These are phyloP conservation scores for Apostichopus japonicus DNA, from an alignment of 35 echinoderm and acorn worm genomes.

Conservation along the genomic window DNA sequence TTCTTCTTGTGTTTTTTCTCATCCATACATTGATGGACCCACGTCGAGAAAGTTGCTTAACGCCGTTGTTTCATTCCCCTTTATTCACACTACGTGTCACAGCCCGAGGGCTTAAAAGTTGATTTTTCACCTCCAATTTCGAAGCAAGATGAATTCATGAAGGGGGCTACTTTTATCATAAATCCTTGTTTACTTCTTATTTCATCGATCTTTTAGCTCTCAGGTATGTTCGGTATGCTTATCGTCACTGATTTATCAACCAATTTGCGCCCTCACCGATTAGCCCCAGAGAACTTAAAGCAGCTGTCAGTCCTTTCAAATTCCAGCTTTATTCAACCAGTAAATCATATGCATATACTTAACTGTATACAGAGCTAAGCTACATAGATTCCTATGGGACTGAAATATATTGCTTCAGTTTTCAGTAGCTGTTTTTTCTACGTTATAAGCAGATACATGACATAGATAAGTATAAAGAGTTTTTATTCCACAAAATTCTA, in stretches of 20 bases:
- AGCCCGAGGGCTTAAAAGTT: slow-evolving; percentile 30
- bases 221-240: slow-evolving; percentile 37
- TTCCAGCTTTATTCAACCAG: no score
- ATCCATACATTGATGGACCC: not conserved
- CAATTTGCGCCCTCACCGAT: slow-evolving; percentile 36
- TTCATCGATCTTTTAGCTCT: slow-evolving; percentile 25
- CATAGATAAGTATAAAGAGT: no score
- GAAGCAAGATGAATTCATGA: slow-evolving; percentile 11
- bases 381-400: no score
- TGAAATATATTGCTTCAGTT: no score
- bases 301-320: not conserved
- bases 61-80: not conserved
- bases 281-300: not conserved
- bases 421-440: no score
- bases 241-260: slow-evolving; percentile 31
- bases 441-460: no score
- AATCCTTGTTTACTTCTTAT: slow-evolving; percentile 46
- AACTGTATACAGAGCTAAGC: no score
- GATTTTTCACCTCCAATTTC: slow-evolving; percentile 4
- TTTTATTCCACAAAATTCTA: no score
- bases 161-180: slow-evolving; percentile 31
- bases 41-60: not conserved
- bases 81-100: slow-evolving; percentile 38
- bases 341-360: no score
- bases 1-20: not conserved